Conservation (phyloP, 1,140 invertebrate species). For the Cydia strobilella region DNA sequence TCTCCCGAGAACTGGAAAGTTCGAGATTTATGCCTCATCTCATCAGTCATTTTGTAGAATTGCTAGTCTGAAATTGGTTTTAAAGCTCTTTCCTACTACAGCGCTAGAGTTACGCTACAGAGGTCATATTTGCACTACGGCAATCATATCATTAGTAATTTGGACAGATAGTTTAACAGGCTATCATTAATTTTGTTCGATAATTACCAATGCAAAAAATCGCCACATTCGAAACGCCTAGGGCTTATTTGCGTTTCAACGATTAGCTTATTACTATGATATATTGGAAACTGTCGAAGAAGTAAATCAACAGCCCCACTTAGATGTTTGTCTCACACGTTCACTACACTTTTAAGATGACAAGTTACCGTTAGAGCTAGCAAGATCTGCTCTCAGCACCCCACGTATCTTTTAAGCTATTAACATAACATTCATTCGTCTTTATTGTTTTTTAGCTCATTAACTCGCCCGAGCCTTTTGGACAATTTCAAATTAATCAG, state of each 20-base stretch:
- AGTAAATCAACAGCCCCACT: not conserved
- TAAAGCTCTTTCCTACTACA: not conserved
- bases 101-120: not conserved
- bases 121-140: not conserved
- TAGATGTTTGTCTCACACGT: not conserved
- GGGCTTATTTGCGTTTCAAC: constrained; percentile 27
- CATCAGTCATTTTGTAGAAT: not conserved
- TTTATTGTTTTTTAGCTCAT: constrained; percentile 15
- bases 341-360: not conserved
- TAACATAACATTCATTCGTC: constrained; percentile 18
- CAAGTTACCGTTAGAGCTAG: not conserved
- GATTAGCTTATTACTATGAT: constrained; percentile 18
- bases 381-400: constrained; percentile 6
- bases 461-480: not conserved
- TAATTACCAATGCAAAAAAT: constrained; percentile 11
- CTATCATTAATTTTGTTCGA: constrained; percentile 18
- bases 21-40: not conserved
- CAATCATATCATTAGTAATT: constrained; percentile 15
- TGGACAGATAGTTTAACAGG: constrained; percentile 2
- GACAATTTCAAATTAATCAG: constrained; percentile 32
- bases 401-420: not conserved
- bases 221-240: constrained; percentile 16
- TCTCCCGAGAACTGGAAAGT: not conserved
- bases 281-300: constrained; percentile 6
- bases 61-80: not conserved